A percentile compares a stretch with the other conserved stretches of the same genome.
These are phyloP conservation scores for Papilio elwesi DNA, from an alignment of 2,888 invertebrate genomes.

Conservation along the genomic window DNA sequence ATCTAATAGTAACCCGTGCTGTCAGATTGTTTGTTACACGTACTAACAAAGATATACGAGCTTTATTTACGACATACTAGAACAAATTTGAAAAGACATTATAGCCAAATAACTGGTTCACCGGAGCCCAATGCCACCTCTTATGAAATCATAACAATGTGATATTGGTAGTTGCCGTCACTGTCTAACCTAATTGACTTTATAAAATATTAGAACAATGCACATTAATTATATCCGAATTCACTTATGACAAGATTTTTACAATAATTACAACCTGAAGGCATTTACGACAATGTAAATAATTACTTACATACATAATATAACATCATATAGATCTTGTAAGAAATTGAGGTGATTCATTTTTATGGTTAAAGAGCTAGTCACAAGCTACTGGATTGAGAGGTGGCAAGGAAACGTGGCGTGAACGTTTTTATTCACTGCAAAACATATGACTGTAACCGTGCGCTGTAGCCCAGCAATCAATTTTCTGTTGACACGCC, in stretches of 20 bases:
- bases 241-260: slow-evolving; percentile 1
- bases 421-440: slow-evolving; percentile 2
- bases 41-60: not conserved
- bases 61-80: not conserved
- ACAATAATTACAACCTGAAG: not conserved
- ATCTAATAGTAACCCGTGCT: too few relatives aligned
- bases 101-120: not conserved
- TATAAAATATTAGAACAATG: slow-evolving; percentile 1
- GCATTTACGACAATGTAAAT: slow-evolving; percentile 7
- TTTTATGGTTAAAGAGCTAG: not conserved
- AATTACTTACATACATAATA: not conserved
- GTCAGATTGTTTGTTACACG: not conserved
- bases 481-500: slow-evolving; percentile 15
- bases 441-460: not conserved
- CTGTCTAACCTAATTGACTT: not conserved
- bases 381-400: not conserved
- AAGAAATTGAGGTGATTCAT: not conserved
- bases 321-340: not conserved
- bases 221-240: not conserved
- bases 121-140: not conserved
- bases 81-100: not conserved
- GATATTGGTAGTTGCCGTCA: not conserved
- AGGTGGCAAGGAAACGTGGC: not conserved
- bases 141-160: slow-evolving; percentile 1
- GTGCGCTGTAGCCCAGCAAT: not conserved